Percentiles rank a stretch among this genome's conserved stretches.
Conservation (phyloP, 2,797 vertebrate species). For the Propithecus deckenii region DNA sequence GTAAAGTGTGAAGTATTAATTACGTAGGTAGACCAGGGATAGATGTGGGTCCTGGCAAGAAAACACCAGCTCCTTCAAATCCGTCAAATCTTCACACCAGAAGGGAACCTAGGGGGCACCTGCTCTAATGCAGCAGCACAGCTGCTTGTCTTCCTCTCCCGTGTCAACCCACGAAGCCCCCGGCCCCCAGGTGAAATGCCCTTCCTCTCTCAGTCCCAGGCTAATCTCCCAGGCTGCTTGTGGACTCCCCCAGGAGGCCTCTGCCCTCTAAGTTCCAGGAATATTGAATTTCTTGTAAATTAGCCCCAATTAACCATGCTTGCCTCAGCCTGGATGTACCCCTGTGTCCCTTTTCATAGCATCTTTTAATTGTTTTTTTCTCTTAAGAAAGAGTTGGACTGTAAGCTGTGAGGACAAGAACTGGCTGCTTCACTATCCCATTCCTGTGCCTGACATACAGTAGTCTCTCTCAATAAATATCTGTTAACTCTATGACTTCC, state of each 20-base stretch:
- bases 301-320: neutral
- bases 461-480: neutral
- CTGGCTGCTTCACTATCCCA: neutral
- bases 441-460: neutral
- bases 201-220: neutral
- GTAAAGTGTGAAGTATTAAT: neutral
- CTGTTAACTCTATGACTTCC: slow-evolving; percentile 4
- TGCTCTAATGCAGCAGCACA: neutral
- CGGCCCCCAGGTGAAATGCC: neutral
- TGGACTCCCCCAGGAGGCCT: neutral
- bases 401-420: neutral
- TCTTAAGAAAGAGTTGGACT: neutral
- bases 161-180: neutral
- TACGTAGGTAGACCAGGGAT: neutral
- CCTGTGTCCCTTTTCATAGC: neutral
- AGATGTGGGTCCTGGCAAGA: neutral
- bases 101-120: neutral
- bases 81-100: neutral
- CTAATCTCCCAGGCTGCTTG: neutral
- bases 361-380: neutral
- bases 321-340: neutral
- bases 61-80: neutral
- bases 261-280: neutral
- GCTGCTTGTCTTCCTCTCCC: neutral
- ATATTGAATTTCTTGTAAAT: neutral